phyloP scores from a whole-genome alignment of 2,888 invertebrate species.

The Protodeltote pygarga region DNA sequence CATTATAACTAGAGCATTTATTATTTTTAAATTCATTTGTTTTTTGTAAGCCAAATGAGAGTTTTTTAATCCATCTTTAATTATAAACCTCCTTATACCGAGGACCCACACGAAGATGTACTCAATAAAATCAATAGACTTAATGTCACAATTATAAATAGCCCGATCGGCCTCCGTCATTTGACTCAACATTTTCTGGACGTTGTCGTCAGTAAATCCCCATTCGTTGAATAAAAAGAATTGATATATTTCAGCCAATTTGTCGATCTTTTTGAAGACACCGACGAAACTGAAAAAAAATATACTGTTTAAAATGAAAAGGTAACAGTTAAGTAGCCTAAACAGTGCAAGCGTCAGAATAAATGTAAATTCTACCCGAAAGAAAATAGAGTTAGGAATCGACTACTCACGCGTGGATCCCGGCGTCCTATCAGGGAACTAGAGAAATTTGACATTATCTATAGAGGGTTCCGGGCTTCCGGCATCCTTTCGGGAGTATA shows the following conservation, averaged over 20 bases:
- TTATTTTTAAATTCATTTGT: slow-evolving; percentile 10
- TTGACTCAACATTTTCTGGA: slow-evolving; percentile 16
- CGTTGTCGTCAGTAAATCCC: slow-evolving; percentile 21
- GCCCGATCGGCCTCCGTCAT: slow-evolving; percentile 18
- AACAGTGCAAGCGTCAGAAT: no score
- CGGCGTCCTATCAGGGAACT: no score
- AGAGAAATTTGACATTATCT: no score
- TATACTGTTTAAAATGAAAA: no score
- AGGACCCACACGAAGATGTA: slow-evolving; percentile 11
- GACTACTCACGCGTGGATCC: no score
- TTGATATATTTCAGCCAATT: slow-evolving; percentile 12
- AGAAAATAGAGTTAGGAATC: no score
- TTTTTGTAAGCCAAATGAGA: background rate
- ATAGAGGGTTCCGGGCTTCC: no score
- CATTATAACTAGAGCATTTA: no score
- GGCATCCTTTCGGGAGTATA: no score
- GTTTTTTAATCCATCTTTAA: slow-evolving; percentile 19
- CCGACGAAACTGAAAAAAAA: slow-evolving; percentile 16
- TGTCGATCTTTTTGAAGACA: slow-evolving; percentile 24
- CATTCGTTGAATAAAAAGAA: slow-evolving; percentile 18
- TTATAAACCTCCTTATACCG: slow-evolving; percentile 8
- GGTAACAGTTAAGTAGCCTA: no score
- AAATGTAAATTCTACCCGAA: background rate
- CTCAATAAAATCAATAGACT: slow-evolving; percentile 3
- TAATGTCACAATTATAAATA: slow-evolving; percentile 28